A percentile compares a stretch with the other conserved stretches of the same genome.
These are phyloP conservation scores for Psittacus erithacus DNA, from an alignment of 2,113 vertebrate species.

Conservation along the genomic window DNA sequence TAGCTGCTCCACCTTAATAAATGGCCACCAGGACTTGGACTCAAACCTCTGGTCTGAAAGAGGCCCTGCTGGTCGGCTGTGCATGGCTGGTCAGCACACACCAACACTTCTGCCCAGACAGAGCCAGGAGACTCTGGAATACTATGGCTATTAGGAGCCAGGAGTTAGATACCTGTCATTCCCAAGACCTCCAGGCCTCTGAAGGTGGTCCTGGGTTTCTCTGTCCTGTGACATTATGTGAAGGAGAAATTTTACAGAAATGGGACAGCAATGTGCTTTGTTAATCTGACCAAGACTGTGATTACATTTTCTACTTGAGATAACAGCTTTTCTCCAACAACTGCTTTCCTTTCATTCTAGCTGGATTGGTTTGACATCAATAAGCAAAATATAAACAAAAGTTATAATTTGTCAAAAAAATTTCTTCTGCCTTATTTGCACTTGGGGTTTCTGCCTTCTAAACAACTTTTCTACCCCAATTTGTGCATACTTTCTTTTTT, in stretches of 20 bases:
- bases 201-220: background rate
- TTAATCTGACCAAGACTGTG: background rate
- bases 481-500: background rate
- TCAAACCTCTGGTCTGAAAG: background rate
- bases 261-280: background rate
- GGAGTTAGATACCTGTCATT: background rate
- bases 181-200: background rate
- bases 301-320: background rate
- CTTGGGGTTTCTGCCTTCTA: background rate
- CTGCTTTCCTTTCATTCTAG: background rate
- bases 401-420: background rate
- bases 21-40: background rate
- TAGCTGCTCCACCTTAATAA: background rate
- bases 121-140: background rate
- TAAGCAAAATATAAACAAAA: background rate
- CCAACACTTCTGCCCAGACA: background rate
- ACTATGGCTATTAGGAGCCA: background rate
- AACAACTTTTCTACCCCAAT: background rate
- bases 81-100: accelerated
- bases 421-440: background rate
- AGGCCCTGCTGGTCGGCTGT: accelerated
- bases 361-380: background rate
- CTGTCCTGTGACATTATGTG: background rate
- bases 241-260: background rate
- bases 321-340: background rate